A percentile compares a stretch with the other conserved stretches of the same genome.
Evolutionary conservation across 2,113 vertebrate species (phyloP).

Genomic region (Gallinago undulata): DNA sequence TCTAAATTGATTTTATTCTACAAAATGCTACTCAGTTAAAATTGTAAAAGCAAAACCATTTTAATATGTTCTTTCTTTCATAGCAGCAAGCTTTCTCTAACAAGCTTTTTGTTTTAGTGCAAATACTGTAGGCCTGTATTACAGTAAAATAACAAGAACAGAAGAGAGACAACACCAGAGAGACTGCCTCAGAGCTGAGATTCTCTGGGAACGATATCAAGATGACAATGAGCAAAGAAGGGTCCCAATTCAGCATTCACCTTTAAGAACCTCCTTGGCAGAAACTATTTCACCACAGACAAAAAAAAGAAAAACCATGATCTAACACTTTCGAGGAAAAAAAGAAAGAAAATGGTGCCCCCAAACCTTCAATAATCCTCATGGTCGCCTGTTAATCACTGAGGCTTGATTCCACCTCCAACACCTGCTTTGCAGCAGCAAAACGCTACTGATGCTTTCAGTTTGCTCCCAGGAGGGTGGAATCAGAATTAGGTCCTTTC

Average conservation of each 20-base stretch:
- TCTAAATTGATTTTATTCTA: slow-evolving; percentile 80
- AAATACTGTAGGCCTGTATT: slow-evolving; percentile 79
- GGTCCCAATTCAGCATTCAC: slow-evolving; percentile 49
- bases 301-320: background rate
- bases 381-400: background rate
- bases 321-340: background rate
- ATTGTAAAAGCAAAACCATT: slow-evolving; percentile 73
- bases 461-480: background rate
- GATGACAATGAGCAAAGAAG: background rate
- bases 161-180: slow-evolving; percentile 51
- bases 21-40: slow-evolving; percentile 77
- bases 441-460: background rate
- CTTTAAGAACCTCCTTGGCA: slow-evolving; percentile 35
- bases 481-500: slow-evolving; percentile 14
- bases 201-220: slow-evolving; percentile 51
- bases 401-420: background rate
- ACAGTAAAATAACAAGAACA: slow-evolving; percentile 69
- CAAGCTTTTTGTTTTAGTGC: slow-evolving; percentile 81
- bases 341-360: slow-evolving; percentile 44
- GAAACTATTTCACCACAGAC: background rate
- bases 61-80: slow-evolving; percentile 74
- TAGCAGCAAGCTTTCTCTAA: slow-evolving; percentile 83
- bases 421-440: background rate
- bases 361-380: slow-evolving; percentile 48
- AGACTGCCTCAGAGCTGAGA: slow-evolving; percentile 53